These are phyloP conservation scores for Rhogogaster chlorosoma DNA, from an alignment of 2,888 invertebrate genomes.

Conservation along the genomic window DNA sequence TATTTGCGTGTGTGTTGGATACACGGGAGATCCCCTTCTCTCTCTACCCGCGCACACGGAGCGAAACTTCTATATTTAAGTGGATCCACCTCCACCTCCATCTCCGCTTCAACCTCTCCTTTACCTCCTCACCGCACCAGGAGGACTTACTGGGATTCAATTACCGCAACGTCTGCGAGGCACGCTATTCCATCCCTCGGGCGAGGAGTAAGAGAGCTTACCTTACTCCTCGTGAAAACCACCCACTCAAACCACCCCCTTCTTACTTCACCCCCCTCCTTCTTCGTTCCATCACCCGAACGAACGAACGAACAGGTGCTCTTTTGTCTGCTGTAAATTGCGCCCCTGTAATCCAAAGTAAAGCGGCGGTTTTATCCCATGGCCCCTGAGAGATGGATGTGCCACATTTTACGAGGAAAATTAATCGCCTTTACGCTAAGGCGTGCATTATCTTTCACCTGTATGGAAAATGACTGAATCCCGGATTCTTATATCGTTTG, in stretches of 20 bases:
- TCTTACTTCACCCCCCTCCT: constrained; percentile 62
- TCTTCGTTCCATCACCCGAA: constrained; percentile 53
- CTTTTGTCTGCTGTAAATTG: constrained; percentile 76
- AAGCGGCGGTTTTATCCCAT: constrained; percentile 76
- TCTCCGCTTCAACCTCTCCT: constrained; percentile 61
- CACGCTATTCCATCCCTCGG: constrained; percentile 73
- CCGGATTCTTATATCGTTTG: neutral
- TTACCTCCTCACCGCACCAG: constrained; percentile 34
- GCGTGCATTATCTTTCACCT: constrained; percentile 12
- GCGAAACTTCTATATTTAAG: constrained; percentile 61
- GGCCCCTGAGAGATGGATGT: constrained; percentile 72
- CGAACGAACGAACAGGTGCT: constrained; percentile 73
- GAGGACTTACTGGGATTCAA: constrained; percentile 75
- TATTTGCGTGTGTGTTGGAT: neutral
- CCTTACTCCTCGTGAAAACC: neutral
- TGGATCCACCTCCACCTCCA: constrained; percentile 66
- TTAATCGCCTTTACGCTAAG: constrained; percentile 31
- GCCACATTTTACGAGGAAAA: constrained; percentile 70
- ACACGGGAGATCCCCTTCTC: neutral
- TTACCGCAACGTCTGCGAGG: constrained; percentile 77
- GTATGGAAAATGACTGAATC: neutral
- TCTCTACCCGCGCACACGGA: neutral
- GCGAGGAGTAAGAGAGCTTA: constrained; percentile 57
- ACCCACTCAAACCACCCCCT: constrained; percentile 59
- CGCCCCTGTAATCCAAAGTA: constrained; percentile 77